These are phyloP conservation scores for Orestias chungarensis DNA, from an alignment of 2,797 vertebrate genomes.

Conservation along the genomic window DNA sequence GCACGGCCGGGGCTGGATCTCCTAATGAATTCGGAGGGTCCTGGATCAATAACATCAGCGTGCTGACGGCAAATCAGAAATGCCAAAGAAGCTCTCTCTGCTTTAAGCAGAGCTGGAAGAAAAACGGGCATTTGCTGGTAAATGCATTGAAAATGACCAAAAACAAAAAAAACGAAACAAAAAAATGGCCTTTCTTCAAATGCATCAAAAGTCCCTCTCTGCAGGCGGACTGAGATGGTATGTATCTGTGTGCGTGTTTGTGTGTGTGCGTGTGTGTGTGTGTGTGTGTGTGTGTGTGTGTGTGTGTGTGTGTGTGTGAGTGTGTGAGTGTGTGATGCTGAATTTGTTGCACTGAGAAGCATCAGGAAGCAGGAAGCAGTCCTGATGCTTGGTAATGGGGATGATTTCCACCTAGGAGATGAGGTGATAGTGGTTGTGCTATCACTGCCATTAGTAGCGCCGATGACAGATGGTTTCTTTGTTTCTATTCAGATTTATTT, in stretches of 20 bases:
- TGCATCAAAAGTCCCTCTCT: conserved; percentile 36
- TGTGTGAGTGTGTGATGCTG: conserved; percentile 6
- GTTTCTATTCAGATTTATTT: conserved; percentile 74
- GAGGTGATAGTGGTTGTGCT: conserved; percentile 68
- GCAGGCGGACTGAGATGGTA: conserved; percentile 22
- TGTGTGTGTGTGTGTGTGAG: conserved; percentile 15
- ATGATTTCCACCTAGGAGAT: conserved; percentile 78
- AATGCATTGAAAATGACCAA: conserved; percentile 31
- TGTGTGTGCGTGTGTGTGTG: conserved; percentile 20
- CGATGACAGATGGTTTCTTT: conserved; percentile 78
- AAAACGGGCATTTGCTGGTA: conserved; percentile 57
- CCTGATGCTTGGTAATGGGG: conserved; percentile 71
- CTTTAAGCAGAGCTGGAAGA: conserved; percentile 43
- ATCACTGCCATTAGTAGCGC: conserved; percentile 73
- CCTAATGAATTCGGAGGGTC: conserved; percentile 86
- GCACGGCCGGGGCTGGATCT: conserved; percentile 76
- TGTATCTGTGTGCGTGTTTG: no score
- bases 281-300: conserved; percentile 13
- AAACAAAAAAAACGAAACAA: not conserved
- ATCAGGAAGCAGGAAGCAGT: conserved; percentile 73
- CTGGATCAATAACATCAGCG: conserved; percentile 86
- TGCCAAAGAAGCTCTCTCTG: conserved; percentile 70
- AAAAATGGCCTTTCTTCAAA: conserved; percentile 9
- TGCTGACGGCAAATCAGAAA: conserved; percentile 81
- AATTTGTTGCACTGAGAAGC: conserved; percentile 36